Conservation (phyloP, 2,113 vertebrate genomes). For the Regulus satrapa region DNA sequence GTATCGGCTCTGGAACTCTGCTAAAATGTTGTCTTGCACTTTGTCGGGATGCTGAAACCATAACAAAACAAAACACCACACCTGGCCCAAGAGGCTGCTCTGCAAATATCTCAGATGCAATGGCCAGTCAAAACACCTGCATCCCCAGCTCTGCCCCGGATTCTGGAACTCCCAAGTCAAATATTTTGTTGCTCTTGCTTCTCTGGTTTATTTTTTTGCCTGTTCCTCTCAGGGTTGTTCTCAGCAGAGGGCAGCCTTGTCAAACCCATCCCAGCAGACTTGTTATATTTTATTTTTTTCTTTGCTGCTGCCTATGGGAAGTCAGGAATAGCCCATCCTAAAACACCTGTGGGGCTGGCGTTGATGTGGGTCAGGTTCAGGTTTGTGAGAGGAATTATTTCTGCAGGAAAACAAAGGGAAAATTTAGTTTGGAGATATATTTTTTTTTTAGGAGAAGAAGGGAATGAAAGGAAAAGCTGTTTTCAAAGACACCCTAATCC, state of each 20-base stretch:
- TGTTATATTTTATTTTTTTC: neutral
- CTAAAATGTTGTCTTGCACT: neutral
- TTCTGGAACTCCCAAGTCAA: neutral
- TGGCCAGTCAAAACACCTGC: neutral
- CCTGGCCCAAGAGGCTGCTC: neutral
- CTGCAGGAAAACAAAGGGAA: neutral
- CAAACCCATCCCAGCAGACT: neutral
- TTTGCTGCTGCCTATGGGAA: neutral
- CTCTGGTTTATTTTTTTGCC: neutral
- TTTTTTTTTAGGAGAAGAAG: neutral
- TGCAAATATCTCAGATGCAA: neutral
- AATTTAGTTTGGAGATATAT: neutral
- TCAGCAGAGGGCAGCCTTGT: slow-evolving; percentile 53
- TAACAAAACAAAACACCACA: neutral
- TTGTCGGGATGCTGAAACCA: neutral
- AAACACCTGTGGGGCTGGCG: neutral
- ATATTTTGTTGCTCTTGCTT: neutral
- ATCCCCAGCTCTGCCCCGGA: neutral
- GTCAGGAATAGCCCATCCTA: neutral
- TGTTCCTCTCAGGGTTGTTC: neutral
- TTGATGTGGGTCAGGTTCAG: neutral
- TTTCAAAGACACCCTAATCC: neutral
- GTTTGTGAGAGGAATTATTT: neutral
- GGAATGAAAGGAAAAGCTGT: neutral
- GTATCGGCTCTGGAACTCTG: neutral